A percentile compares a stretch with the other conserved stretches of the same genome.
phyloP scores from a whole-genome alignment of 2,797 vertebrate species.

The Acipenser oxyrinchus region DNA sequence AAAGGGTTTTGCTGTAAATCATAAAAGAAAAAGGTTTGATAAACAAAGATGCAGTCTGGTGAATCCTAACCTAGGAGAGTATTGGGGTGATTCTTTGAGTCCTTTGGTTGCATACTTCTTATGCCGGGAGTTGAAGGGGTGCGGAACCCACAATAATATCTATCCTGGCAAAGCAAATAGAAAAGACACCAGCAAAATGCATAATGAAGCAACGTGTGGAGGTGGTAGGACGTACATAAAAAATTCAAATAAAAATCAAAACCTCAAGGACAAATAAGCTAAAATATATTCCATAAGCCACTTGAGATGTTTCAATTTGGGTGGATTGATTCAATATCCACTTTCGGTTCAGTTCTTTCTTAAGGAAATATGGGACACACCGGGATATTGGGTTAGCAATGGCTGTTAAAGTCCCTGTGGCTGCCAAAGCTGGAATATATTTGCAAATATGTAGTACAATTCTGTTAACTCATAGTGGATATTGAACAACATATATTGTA shows the following conservation, averaged over 20 bases:
- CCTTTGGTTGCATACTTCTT: conserved; percentile 94
- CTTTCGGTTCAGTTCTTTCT: neutral
- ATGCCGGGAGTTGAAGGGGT: conserved; percentile 96
- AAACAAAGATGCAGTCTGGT: conserved; percentile 58
- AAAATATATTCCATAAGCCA: conserved; percentile 60
- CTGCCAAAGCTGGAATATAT: conserved; percentile 62
- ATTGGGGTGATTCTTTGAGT: conserved; percentile 74
- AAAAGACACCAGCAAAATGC: conserved; percentile 86
- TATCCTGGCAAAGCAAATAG: conserved; percentile 96
- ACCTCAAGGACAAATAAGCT: conserved; percentile 46
- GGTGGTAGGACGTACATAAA: conserved; percentile 41
- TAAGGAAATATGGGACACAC: neutral
- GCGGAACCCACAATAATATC: conserved; percentile 99
- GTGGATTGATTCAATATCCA: conserved; percentile 8
- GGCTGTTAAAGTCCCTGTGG: neutral
- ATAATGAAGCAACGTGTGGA: conserved; percentile 73
- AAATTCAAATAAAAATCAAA: conserved; percentile 30
- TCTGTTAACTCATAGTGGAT: conserved; percentile 41
- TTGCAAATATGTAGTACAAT: conserved; percentile 50
- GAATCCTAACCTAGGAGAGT: conserved; percentile 88
- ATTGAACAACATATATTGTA: conserved; percentile 40
- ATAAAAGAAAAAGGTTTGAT: conserved; percentile 39
- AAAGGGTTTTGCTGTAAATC: conserved; percentile 59
- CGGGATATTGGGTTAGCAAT: conserved; percentile 18
- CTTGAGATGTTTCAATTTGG: conserved; percentile 22